These are phyloP conservation scores for Eumacrocentrus americanus DNA, from an alignment of 2,888 invertebrate genomes.

Conservation along the genomic window DNA sequence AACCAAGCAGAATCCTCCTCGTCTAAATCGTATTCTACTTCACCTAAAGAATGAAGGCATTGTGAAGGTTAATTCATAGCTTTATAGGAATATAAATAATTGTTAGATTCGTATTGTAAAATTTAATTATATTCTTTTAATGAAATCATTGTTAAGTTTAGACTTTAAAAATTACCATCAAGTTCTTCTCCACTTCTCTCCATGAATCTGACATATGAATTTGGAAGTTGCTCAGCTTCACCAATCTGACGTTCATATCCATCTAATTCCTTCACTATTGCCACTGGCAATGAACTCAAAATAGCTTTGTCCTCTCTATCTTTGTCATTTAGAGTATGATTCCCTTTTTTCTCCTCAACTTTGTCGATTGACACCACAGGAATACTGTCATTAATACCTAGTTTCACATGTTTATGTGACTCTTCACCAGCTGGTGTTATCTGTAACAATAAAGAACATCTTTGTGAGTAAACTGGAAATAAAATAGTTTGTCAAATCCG, in stretches of 20 bases:
- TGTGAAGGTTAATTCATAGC: too few species aligned
- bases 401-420: conserved; percentile 59
- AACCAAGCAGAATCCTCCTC: conserved; percentile 98
- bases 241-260: conserved; percentile 57
- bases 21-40: conserved; percentile 95
- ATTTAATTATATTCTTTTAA: background rate
- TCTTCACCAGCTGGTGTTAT: conserved; percentile 53
- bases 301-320: conserved; percentile 57
- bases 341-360: conserved; percentile 47
- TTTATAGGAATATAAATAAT: too few species aligned
- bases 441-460: conserved; percentile 38
- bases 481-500: background rate
- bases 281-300: conserved; percentile 52
- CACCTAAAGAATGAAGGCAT: conserved; percentile 45
- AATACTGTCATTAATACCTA: conserved; percentile 69
- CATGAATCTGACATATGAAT: conserved; percentile 91
- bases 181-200: conserved; percentile 94
- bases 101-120: background rate
- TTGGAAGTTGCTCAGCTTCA: conserved; percentile 83
- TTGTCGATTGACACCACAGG: conserved; percentile 70
- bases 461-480: background rate
- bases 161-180: conserved; percentile 71
- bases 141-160: background rate
- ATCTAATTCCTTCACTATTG: conserved; percentile 54
- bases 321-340: conserved; percentile 46